Evolutionary conservation across 2,113 vertebrate genomes (phyloP), one percentile per base, ranked within the genome.

Genomic region (Ctenodactylus gundi): DNA sequence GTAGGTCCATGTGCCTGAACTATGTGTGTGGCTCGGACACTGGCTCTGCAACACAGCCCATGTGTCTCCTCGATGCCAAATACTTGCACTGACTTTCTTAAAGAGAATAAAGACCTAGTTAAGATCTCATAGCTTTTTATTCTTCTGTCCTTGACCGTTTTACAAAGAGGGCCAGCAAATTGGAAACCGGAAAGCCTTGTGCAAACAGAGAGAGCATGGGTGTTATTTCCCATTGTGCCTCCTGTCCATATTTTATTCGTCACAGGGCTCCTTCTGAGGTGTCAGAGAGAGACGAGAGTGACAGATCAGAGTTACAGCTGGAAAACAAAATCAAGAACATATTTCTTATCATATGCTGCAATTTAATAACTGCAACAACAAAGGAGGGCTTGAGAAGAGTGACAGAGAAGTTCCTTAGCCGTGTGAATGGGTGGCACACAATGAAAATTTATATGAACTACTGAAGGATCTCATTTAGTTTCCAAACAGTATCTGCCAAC

Each of bases 391-490:
- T 88, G 81, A 85, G 68, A 88, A 70, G 20, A 84, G 49, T 64
- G 55, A 7, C 10, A 57, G 87, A 93, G 53, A 86, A 68, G 60
- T 67, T 95, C 13, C 73, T 58, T 25, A 78, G 75, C 67, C 53
- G 64, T 91, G 20, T 77, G 72, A 95, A 65, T 78, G 67, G 76
- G 46, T 44, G 78, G 46, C 60, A 25, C 31, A 65, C 75, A 64
- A 53, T 78, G 78, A 92, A 89, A 96, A 94, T 94, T 76, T 85
- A 88, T 67, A 68, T 36, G 75, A 96, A 58, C 8, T 62, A 55
- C 73, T 90, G 77, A 95, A 90, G 44, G 65, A 75, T 90, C 36
- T 96, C 77, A 85, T 88, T 90, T 80, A 23, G 49, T 82, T 96
- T 95, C 75, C 53, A 94, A 93, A 93, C 39, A 75, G 81, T 87